Percentiles rank a stretch among this genome's conserved stretches.
phyloP scores from a whole-genome alignment of 2,888 invertebrate genomes.

The Anticlea derivata region DNA sequence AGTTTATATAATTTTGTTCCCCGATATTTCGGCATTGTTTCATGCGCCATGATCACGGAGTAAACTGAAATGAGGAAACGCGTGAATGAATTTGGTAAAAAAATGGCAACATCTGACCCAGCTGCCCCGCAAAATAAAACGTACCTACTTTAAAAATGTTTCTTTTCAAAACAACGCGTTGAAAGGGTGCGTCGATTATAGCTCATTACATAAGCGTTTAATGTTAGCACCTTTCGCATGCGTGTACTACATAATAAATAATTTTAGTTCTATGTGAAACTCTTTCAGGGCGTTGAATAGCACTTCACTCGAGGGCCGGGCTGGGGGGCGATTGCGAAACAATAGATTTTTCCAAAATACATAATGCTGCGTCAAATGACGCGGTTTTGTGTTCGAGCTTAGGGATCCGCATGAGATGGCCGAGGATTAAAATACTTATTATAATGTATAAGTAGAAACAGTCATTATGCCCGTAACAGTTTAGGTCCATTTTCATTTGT shows the following conservation, averaged over 20 bases:
- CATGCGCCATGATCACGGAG: no score
- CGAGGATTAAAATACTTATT: not conserved
- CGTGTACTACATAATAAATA: conserved; percentile 49
- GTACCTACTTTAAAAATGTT: conserved; percentile 27
- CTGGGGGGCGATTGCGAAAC: conserved; percentile 80
- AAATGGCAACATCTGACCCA: conserved; percentile 13
- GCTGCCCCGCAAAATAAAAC: conserved; percentile 16
- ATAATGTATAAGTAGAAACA: no score
- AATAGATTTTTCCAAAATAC: conserved; percentile 82
- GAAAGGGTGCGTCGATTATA: conserved; percentile 40
- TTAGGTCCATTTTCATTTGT: no score
- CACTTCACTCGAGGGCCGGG: conserved; percentile 61
- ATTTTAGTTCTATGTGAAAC: conserved; percentile 56
- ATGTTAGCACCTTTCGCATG: conserved; percentile 63
- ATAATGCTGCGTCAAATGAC: conserved; percentile 80
- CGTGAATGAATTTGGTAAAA: not conserved
- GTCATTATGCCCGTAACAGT: no score
- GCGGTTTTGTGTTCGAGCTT: conserved; percentile 63
- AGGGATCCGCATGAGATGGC: conserved; percentile 55
- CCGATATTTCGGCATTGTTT: no score
- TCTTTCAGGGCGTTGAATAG: conserved; percentile 55
- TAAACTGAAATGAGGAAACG: not conserved
- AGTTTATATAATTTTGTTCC: no score
- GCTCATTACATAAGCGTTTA: conserved; percentile 66
- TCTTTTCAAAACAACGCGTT: conserved; percentile 30